A percentile compares a stretch with the other conserved stretches of the same genome.
phyloP scores from a whole-genome alignment of 2,888 invertebrate genomes.

The Sialis fuliginosa region DNA sequence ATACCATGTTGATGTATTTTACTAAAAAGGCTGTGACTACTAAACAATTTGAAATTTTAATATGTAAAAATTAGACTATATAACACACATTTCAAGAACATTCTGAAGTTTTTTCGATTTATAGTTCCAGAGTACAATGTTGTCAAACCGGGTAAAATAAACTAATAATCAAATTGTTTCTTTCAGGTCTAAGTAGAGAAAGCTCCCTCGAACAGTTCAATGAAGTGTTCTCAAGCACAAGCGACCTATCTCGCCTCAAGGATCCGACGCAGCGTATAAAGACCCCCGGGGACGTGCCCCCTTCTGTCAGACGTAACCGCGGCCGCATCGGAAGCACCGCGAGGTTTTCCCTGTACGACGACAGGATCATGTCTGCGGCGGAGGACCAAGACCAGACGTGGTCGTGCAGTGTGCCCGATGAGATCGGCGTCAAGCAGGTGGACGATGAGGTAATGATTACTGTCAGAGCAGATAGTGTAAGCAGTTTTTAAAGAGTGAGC shows the following conservation, averaged over 20 bases:
- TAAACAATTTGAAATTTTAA: too few species aligned
- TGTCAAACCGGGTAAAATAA: too few species aligned
- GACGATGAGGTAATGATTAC: slow-evolving; percentile 11
- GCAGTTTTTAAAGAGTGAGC: slow-evolving; percentile 21
- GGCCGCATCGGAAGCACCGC: slow-evolving; percentile 36
- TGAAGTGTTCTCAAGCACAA: slow-evolving; percentile 52
- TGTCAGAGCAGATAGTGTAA: slow-evolving; percentile 22
- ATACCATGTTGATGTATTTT: too few species aligned
- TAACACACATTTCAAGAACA: too few species aligned
- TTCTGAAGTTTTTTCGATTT: too few species aligned
- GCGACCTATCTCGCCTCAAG: slow-evolving; percentile 44
- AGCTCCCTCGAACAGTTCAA: slow-evolving; percentile 59
- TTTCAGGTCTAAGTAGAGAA: slow-evolving; percentile 32
- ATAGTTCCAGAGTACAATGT: too few species aligned
- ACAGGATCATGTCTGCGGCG: slow-evolving; percentile 61
- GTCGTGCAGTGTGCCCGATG: slow-evolving; percentile 26
- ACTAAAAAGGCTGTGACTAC: too few species aligned
- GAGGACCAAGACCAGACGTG: slow-evolving; percentile 13
- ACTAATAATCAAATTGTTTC: too few species aligned
- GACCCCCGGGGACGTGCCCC: slow-evolving; percentile 67
- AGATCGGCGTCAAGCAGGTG: slow-evolving; percentile 11
- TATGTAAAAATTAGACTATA: too few species aligned
- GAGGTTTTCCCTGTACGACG: slow-evolving; percentile 71
- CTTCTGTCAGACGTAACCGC: slow-evolving; percentile 52
- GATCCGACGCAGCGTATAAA: slow-evolving; percentile 64